Percentiles rank a stretch among this genome's conserved stretches.
phyloP scores from a whole-genome alignment of 2,797 vertebrate species.

The Phoeniculus purpureus region DNA sequence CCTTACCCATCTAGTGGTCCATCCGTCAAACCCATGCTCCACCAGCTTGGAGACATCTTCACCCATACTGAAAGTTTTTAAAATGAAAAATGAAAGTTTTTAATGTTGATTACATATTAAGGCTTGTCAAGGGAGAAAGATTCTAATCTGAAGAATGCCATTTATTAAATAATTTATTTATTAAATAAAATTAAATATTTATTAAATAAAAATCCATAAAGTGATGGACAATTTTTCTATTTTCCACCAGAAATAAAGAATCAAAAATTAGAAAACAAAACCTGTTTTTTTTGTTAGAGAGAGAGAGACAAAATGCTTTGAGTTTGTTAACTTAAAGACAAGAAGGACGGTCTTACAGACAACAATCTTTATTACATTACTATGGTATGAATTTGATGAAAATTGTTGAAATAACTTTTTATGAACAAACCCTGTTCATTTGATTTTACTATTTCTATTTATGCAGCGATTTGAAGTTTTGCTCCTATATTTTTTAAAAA shows the following conservation, averaged over 20 bases:
- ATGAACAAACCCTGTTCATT: rapidly evolving
- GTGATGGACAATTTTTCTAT: background rate
- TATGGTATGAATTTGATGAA: background rate
- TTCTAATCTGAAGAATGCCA: background rate
- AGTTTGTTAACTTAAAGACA: background rate
- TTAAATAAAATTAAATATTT: too few relatives aligned
- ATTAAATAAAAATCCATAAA: background rate
- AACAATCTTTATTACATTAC: background rate
- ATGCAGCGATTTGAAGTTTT: background rate
- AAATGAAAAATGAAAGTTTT: background rate
- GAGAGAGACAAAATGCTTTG: background rate
- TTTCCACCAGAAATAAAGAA: background rate
- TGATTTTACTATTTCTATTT: background rate
- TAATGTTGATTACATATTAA: background rate
- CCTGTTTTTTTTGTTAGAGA: background rate
- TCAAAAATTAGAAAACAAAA: background rate
- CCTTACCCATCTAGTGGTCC: too few relatives aligned
- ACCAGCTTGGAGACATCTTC: too few relatives aligned
- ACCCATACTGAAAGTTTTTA: rapidly evolving
- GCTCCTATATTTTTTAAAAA: background rate
- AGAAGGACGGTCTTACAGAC: background rate
- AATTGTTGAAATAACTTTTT: background rate
- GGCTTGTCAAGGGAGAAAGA: background rate
- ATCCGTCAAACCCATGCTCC: too few relatives aligned
- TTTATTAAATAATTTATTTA: background rate